Evolutionary conservation across 2,113 vertebrate species (phyloP), one percentile per base, ranked within the genome.

Genomic region (Procavia capensis): DNA sequence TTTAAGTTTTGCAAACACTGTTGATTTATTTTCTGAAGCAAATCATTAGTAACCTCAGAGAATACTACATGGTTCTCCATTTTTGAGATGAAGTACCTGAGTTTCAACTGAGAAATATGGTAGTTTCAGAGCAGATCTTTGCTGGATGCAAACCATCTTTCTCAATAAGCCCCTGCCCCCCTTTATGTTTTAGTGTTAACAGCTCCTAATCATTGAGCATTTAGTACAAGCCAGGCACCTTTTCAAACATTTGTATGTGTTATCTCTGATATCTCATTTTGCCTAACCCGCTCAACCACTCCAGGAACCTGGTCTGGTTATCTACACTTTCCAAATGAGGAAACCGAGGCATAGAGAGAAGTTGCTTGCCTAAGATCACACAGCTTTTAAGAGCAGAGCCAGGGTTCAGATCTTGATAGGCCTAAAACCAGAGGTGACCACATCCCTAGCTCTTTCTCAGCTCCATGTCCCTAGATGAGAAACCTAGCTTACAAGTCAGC

Each of bases 81-180:
- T 91, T 91, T 17, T 78, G 80, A 96, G 27, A 85, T 86, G 16
- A 27, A 68, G n/a, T 92, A 90, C 87, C 63, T 96, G 39, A 94
- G 50, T 91, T 95, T 95, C 90, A 85, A 95, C 43, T 81, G 80
- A 85, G 61, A 97, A 91, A 85, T 88, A 29, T 80, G n/a, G 36
- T 31, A 82, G 27, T 29, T 47, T 45, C 5, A 78, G 29, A 78
- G 43, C 29, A 78, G 75, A 47, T 78, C 75, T 78, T 27, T 76
- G 43, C 43, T 14, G 8, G 25, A 47, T 34, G n/a, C 57, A 96
- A 82, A 74, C 82, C 63, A 81, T 95, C 68, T 83, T 91, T 94
- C 78, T 90, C 68, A 41, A 66, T 85, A 85, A 90, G 59, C 31
- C 47, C 70, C n/a, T n/a, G n/a, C n/a, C n/a, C 6, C 36, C 9